Percentiles rank a stretch among this genome's conserved stretches.
Evolutionary conservation across 2,113 vertebrate species (phyloP).

Genomic region (Redunca redunca): DNA sequence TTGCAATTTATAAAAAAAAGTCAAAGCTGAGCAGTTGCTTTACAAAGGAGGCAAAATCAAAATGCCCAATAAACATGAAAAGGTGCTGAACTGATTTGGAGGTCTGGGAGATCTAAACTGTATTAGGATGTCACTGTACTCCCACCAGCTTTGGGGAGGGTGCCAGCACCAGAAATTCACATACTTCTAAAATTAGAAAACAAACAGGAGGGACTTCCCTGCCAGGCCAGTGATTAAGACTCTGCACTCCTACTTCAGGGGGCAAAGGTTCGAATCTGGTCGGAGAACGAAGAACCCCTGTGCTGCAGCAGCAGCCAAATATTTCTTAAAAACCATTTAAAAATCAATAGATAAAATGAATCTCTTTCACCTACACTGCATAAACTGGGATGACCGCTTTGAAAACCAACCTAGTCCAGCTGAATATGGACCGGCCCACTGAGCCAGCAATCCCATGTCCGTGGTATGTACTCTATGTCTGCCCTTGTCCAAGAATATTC

Average conservation of each 20-base stretch:
- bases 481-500: background rate
- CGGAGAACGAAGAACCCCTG: background rate
- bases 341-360: background rate
- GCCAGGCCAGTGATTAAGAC: background rate
- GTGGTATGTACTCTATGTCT: background rate
- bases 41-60: background rate
- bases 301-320: background rate
- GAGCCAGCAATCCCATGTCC: background rate
- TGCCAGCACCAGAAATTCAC: background rate
- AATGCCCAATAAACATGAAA: background rate
- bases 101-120: background rate
- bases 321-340: background rate
- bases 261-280: background rate
- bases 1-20: background rate
- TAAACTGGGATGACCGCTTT: background rate
- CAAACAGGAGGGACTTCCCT: background rate
- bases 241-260: background rate
- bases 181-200: background rate
- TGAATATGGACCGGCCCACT: background rate
- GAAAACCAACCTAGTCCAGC: background rate
- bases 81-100: background rate
- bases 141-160: background rate
- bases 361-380: background rate
- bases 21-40: background rate
- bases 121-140: background rate